Percentiles rank a stretch among this genome's conserved stretches.
Conservation (phyloP, 23 tunicate genomes). For the Corella eumyota region DNA sequence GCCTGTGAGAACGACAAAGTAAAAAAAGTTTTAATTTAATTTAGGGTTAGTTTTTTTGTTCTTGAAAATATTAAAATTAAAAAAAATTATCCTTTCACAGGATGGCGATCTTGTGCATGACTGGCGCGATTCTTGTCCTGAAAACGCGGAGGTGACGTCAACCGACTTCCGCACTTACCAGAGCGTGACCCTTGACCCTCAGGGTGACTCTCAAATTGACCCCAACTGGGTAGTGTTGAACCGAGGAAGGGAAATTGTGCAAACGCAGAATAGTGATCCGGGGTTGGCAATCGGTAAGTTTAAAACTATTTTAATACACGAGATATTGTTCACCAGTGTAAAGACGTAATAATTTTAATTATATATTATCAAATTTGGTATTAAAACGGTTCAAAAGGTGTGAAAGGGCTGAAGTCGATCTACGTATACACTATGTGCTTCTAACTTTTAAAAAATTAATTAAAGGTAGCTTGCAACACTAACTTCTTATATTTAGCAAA, state of each 20-base stretch:
- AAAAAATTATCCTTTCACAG: conserved; percentile 12
- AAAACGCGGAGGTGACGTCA: conserved; percentile 49
- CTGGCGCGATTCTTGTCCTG: conserved; percentile 80
- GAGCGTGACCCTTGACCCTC: conserved; percentile 63
- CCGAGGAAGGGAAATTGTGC: conserved; percentile 69
- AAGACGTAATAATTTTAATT: no score
- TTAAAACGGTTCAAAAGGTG: no score
- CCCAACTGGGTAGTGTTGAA: conserved; percentile 69
- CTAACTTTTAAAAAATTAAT: no score
- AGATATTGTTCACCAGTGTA: no score
- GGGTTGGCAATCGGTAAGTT: conserved; percentile 59
- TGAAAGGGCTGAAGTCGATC: no score
- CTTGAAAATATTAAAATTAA: no score
- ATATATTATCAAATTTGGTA: no score
- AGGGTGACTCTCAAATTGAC: conserved; percentile 42
- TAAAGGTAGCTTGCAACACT: no score
- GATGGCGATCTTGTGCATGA: conserved; percentile 71
- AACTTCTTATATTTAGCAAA: no score
- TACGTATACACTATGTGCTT: no score
- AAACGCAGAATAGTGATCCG: conserved; percentile 71
- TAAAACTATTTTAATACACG: neutral
- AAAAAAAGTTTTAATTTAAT: neutral
- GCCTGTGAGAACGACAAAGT: conserved; percentile 83
- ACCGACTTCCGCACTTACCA: conserved; percentile 76
- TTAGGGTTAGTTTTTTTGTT: neutral